A percentile compares a stretch with the other conserved stretches of the same genome.
phyloP scores from a whole-genome alignment of 2,888 invertebrate genomes.

The Candidula unifasciata region DNA sequence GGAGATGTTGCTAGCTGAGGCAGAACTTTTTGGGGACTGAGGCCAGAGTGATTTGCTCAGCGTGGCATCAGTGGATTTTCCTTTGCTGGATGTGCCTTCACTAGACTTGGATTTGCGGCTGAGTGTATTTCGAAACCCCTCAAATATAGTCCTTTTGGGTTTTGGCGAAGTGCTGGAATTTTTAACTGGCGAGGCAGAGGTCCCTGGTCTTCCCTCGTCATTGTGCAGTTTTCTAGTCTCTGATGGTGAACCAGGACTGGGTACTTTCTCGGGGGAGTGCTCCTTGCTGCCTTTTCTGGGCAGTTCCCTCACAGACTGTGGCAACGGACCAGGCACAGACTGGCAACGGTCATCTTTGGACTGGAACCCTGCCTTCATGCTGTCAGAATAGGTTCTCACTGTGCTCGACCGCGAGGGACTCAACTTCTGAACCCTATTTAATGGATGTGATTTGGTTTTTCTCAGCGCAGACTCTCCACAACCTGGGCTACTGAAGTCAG shows the following conservation, averaged over 20 bases:
- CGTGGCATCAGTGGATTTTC: slow-evolving; percentile 63
- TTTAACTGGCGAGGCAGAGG: slow-evolving; percentile 24
- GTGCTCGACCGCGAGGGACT: slow-evolving; percentile 49
- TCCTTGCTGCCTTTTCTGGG: neutral
- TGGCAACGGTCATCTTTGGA: slow-evolving; percentile 68
- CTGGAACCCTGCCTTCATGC: slow-evolving; percentile 16
- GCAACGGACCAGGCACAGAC: slow-evolving; percentile 67
- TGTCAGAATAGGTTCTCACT: slow-evolving; percentile 38
- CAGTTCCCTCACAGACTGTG: slow-evolving; percentile 40
- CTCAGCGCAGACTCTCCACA: slow-evolving; percentile 79
- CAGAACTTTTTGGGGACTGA: neutral
- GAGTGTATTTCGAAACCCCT: slow-evolving; percentile 83
- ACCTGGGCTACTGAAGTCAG: slow-evolving; percentile 73
- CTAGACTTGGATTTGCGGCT: slow-evolving; percentile 79
- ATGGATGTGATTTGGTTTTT: slow-evolving; percentile 80
- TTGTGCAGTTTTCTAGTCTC: slow-evolving; percentile 52
- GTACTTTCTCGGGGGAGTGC: slow-evolving; percentile 49
- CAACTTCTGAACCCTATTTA: slow-evolving; percentile 67
- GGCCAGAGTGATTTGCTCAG: neutral
- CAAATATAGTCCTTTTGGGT: slow-evolving; percentile 81
- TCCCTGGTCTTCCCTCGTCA: slow-evolving; percentile 39
- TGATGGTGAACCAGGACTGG: slow-evolving; percentile 65
- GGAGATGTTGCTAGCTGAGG: neutral
- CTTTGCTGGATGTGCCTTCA: neutral
- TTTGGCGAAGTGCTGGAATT: slow-evolving; percentile 73